Conservation (phyloP, 2,888 invertebrate species). For the Tuta absoluta region DNA sequence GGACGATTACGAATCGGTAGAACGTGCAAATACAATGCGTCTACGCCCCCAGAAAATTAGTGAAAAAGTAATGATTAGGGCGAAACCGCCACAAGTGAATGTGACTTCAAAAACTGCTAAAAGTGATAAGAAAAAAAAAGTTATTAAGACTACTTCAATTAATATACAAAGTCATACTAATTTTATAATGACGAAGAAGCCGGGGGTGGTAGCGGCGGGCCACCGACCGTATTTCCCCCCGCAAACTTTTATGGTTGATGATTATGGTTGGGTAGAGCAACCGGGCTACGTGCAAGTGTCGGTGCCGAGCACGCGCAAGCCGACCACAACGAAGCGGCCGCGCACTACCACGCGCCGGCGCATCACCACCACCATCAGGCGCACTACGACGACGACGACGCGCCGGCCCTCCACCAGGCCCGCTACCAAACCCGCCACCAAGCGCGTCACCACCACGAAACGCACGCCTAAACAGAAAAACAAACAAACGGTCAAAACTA, state of each 20-base stretch:
- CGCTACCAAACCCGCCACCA: neutral
- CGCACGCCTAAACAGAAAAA: constrained; percentile 52
- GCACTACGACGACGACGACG: constrained; percentile 34
- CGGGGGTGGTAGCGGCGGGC: constrained; percentile 41
- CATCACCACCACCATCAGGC: constrained; percentile 41
- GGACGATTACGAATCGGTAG: constrained; percentile 67
- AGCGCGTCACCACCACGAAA: constrained; percentile 32
- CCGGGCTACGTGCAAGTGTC: constrained; percentile 40
- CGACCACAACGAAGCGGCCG: constrained; percentile 41
- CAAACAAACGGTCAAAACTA: constrained; percentile 52
- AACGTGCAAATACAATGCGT: constrained; percentile 53
- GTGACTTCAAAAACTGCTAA: constrained; percentile 60
- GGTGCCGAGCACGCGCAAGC: constrained; percentile 43
- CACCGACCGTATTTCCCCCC: constrained; percentile 39
- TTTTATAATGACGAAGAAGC: constrained; percentile 65
- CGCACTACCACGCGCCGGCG: constrained; percentile 38
- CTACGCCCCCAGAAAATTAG: constrained; percentile 49
- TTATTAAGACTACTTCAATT: constrained; percentile 69
- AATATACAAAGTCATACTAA: constrained; percentile 76
- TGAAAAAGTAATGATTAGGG: constrained; percentile 66
- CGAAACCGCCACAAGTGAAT: constrained; percentile 63
- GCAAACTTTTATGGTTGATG: constrained; percentile 46
- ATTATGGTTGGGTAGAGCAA: constrained; percentile 55
- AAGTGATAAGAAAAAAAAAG: constrained; percentile 58
- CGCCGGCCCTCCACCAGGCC: constrained; percentile 28